Base-by-base conservation (phyloP, 23 tunicate genomes). In the Oikopleura albicans region DNA sequence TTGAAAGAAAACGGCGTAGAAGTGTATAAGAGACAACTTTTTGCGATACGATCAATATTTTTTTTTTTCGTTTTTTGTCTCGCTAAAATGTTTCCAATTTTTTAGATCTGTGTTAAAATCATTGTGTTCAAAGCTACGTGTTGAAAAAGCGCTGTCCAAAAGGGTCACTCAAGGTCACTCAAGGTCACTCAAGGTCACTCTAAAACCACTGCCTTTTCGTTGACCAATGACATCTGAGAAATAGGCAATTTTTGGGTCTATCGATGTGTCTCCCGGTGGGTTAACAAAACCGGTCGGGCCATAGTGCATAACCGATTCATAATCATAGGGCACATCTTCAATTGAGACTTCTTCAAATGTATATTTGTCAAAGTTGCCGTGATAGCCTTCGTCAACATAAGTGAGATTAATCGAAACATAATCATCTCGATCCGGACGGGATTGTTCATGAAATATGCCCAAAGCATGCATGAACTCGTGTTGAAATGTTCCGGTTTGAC, bases 401-500 rank as follows among this genome's bases (percentile, higher is more conserved):
- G 27, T 29, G 28, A 12, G 4, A n/a, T 71, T 71, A n/a, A 71
- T 71, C 31, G 27, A 16, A n/a, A 71, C 79, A n/a, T 71, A 71
- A 12, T 16, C 33, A n/a, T 71, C 79, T 2, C 79, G 79, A n/a
- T 71, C 79, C 4, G 79, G 79, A 31, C 79, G 27, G 4, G 79
- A 71, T 71, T 71, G 79, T 71, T 71, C 79, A n/a, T 71, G 79
- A 35, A 71, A 71, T 22, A 71, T 71, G 34, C 79, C 79, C 4
- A 71, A 35, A 16, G 79, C 79, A 35, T 71, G 79, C 79, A 71
- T 71, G 33, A 71, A 71, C 79, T 71, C 79, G 79, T 71, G 79
- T 29, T 71, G 79, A n/a, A 71, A 71, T 71, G 79, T 71, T 4
- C 79, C 79, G 4, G 79, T 12, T 29, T 71, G 79, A 71, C 37